A percentile compares a stretch with the other conserved stretches of the same genome.
Evolutionary conservation across 2,797 vertebrate species (phyloP).

Genomic region (Pitangus sulphuratus): DNA sequence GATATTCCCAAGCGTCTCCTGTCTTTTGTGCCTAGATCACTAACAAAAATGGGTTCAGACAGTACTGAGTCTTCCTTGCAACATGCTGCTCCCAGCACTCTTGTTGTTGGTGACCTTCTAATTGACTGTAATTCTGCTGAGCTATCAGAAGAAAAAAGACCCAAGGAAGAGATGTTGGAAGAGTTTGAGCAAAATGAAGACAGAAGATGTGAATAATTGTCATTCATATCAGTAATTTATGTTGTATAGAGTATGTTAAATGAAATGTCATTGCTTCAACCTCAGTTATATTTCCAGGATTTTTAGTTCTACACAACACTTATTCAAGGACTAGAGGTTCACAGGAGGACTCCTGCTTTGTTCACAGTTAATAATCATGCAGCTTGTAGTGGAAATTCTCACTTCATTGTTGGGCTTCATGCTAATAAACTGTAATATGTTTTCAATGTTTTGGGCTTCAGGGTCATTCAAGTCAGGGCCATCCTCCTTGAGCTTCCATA

Average conservation of each 20-base stretch:
- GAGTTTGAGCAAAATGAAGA: neutral
- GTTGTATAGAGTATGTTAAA: neutral
- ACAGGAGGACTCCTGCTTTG: neutral
- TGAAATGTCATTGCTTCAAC: neutral
- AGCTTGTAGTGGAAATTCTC: conserved; percentile 11
- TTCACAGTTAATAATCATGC: neutral
- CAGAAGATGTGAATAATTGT: neutral
- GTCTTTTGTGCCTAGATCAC: neutral
- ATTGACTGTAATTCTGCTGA: neutral
- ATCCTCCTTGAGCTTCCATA: neutral
- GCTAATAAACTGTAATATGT: conserved; percentile 11
- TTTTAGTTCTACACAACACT: neutral
- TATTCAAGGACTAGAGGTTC: neutral
- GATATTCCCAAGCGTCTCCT: neutral
- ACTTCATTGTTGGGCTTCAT: neutral
- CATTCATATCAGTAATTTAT: neutral
- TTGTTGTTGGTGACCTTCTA: neutral
- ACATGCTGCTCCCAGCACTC: neutral
- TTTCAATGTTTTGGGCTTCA: neutral
- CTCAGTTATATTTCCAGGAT: neutral
- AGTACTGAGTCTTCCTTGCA: neutral
- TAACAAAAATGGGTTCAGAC: neutral
- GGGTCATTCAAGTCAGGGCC: neutral
- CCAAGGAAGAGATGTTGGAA: neutral
- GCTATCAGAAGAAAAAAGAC: neutral